Percentiles rank a stretch among this genome's conserved stretches.
Conservation (phyloP, 2,888 invertebrate species). For the Tortrix viridana region DNA sequence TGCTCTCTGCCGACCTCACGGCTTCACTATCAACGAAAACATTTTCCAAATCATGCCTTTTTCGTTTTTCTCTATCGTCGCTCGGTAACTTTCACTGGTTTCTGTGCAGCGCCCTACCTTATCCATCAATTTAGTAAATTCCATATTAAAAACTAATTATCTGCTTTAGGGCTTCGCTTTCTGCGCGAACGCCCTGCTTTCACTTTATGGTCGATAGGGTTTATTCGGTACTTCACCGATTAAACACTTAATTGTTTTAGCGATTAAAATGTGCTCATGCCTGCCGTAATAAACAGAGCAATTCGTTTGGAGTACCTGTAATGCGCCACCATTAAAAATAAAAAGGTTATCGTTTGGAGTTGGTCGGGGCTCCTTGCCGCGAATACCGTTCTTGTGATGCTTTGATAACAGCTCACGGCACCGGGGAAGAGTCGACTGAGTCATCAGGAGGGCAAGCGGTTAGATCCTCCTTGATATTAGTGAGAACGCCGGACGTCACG, state of each 20-base stretch:
- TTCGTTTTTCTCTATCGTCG: constrained; percentile 49
- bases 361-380: constrained; percentile 55
- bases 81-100: constrained; percentile 65
- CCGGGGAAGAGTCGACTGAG: constrained; percentile 45
- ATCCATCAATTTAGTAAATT: constrained; percentile 58
- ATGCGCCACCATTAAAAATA: constrained; percentile 49
- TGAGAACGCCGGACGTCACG: constrained; percentile 74
- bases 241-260: constrained; percentile 37
- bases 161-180: constrained; percentile 43
- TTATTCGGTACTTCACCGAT: constrained; percentile 37
- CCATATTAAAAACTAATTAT: constrained; percentile 51
- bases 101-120: constrained; percentile 61
- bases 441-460: constrained; percentile 60
- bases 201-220: constrained; percentile 49
- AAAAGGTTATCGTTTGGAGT: constrained; percentile 49
- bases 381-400: constrained; percentile 62
- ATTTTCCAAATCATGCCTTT: constrained; percentile 44
- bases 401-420: constrained; percentile 58
- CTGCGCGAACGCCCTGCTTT: constrained; percentile 50
- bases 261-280: constrained; percentile 40
- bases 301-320: constrained; percentile 48
- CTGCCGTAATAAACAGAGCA: constrained; percentile 56
- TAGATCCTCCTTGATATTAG: constrained; percentile 54
- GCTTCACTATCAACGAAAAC: constrained; percentile 44
- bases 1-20: constrained; percentile 58